A percentile compares a stretch with the other conserved stretches of the same genome.
Evolutionary conservation across 1,140 invertebrate species (phyloP).

Genomic region (Philotrypesis tridentata): DNA sequence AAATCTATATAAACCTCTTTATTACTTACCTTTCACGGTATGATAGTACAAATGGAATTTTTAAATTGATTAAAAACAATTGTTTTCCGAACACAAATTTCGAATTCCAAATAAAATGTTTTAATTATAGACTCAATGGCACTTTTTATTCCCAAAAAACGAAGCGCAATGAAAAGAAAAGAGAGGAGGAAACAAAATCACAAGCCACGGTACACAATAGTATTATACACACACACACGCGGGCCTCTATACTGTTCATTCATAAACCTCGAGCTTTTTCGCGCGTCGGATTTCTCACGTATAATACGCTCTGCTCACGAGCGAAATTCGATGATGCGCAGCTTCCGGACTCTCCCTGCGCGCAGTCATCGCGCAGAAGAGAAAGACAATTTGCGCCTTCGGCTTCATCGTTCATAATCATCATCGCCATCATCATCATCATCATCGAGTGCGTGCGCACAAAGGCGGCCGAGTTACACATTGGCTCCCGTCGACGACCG

Average conservation of each 20-base stretch:
- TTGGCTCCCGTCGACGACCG: slow-evolving; percentile 1
- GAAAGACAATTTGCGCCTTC: neutral
- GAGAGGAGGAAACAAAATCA: neutral
- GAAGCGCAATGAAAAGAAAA: too few relatives aligned
- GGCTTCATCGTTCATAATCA: too few relatives aligned
- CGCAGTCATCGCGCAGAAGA: neutral
- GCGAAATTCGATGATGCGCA: neutral
- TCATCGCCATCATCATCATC: neutral
- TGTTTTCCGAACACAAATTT: too few relatives aligned
- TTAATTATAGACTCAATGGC: too few relatives aligned
- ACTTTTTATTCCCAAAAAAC: too few relatives aligned
- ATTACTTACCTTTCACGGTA: too few relatives aligned
- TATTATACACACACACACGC: neutral
- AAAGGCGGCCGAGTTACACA: slow-evolving; percentile 10
- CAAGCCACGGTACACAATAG: neutral
- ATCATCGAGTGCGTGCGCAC: neutral
- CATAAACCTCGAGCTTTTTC: neutral
- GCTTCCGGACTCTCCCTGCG: neutral
- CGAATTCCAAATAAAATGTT: too few relatives aligned
- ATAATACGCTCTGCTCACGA: too few relatives aligned
- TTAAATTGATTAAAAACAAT: too few relatives aligned
- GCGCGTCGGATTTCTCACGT: neutral
- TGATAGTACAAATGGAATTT: too few relatives aligned
- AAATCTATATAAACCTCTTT: too few relatives aligned
- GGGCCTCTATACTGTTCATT: neutral